Evolutionary conservation across 2,797 vertebrate species (phyloP).

Genomic region (Liasis olivaceus): DNA sequence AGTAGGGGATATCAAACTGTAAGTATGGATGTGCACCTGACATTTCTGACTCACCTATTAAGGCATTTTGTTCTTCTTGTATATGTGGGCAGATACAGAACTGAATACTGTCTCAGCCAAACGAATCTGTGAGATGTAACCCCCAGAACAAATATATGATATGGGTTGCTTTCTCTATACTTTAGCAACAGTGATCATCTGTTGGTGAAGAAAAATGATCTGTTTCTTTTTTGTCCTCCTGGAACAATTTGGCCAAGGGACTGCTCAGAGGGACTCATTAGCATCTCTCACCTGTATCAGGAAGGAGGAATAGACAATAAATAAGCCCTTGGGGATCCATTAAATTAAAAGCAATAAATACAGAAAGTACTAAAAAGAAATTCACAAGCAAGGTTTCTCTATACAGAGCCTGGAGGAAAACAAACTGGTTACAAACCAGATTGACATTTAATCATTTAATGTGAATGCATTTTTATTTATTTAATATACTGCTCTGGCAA

Average conservation of each 20-base stretch:
- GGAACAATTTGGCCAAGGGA: slow-evolving; percentile 9
- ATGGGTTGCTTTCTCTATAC: neutral
- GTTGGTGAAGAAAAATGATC: slow-evolving; percentile 10
- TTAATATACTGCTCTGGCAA: neutral
- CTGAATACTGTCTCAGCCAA: neutral
- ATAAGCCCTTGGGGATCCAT: slow-evolving; percentile 34
- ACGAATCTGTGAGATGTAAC: neutral
- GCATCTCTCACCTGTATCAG: slow-evolving; percentile 29
- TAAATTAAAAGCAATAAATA: slow-evolving; percentile 40
- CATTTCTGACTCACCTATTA: neutral
- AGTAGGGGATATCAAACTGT: neutral
- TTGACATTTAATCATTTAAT: neutral
- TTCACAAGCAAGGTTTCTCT: neutral
- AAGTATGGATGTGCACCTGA: neutral
- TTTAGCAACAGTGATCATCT: neutral
- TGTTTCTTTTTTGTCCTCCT: slow-evolving; percentile 19
- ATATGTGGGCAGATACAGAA: neutral
- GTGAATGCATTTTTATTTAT: neutral
- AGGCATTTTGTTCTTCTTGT: neutral
- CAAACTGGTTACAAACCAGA: neutral
- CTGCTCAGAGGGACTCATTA: slow-evolving; percentile 40
- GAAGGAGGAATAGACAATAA: slow-evolving; percentile 7
- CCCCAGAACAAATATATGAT: neutral
- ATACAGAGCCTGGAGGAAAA: neutral
- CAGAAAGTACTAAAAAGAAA: slow-evolving; percentile 16